Base-by-base conservation (phyloP, 2,888 invertebrate genomes). In the Sisyra nigra region DNA sequence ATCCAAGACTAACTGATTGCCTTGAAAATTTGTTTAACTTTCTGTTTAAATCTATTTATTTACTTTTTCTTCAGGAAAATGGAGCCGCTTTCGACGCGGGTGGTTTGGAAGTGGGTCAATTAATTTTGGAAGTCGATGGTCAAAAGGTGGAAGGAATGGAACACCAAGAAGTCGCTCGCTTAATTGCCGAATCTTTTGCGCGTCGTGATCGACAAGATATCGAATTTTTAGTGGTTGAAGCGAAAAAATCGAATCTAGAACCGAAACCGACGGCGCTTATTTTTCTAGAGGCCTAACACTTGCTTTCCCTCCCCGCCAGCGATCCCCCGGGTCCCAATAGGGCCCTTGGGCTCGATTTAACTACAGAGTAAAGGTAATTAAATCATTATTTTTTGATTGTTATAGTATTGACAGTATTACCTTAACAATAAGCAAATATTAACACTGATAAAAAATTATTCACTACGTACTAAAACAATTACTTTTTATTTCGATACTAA, bases 41-140 rank as follows among this genome's bases (percentile, higher is more conserved):
- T n/a, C n/a, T n/a, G n/a, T n/a, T n/a, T n/a, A n/a, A n/a, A n/a
- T n/a, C n/a, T n/a, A n/a, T n/a, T n/a, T n/a, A n/a, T n/a, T n/a
- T n/a, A 24, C 24, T 44, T 11, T 44, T 46, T 47, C 59, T 67
- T 11, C 62, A 93, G 92, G 89, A 91, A 66, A 87, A 88, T 61
- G 94, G 94, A 42, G 91, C 93, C 46, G 94, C 94, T 35, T 87
- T 78, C 62, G 84, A 85, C 59, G 88, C 91, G 38, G 92, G 91
- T 34, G 91, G 91, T 46, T 69, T 96, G 50, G 87, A 91, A 63
- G 89, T 92, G 49, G 94, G 94, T 46, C 93, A 94, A 66, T 71
- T 93, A 51, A 91, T 96, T 56, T 71, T 94, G 50, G 89, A 91
- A 61, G 86, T 48, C 75, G 76, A 58, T 68, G 91, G 91, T 13